Evolutionary conservation across 2,888 invertebrate genomes (phyloP).

Genomic region (Tanytarsus gracilentus): DNA sequence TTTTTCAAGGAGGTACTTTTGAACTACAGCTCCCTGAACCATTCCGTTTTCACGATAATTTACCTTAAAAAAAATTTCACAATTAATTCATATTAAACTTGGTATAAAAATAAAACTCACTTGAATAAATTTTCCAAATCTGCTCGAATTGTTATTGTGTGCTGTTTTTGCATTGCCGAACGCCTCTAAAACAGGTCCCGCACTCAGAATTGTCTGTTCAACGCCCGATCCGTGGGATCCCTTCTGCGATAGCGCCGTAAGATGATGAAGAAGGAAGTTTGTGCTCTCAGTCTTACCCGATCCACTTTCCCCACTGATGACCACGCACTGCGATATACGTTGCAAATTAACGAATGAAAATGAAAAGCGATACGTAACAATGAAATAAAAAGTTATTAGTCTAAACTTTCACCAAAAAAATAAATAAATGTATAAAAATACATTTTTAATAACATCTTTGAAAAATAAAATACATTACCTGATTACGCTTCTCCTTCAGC

Average conservation of each 20-base stretch:
- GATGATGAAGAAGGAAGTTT: slow-evolving; percentile 87
- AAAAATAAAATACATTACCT: slow-evolving; percentile 33
- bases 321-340: slow-evolving; percentile 56
- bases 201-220: slow-evolving; percentile 91
- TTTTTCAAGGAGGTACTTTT: slow-evolving; percentile 92
- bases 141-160: slow-evolving; percentile 93
- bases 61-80: slow-evolving; percentile 43
- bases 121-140: slow-evolving; percentile 97
- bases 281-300: slow-evolving; percentile 97
- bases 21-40: slow-evolving; percentile 95
- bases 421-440: neutral
- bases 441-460: neutral
- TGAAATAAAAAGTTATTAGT: neutral
- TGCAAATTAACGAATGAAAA: slow-evolving; percentile 40
- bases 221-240: slow-evolving; percentile 92
- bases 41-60: slow-evolving; percentile 97
- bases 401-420: neutral
- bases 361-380: neutral
- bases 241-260: slow-evolving; percentile 90
- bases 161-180: slow-evolving; percentile 99
- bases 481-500: slow-evolving; percentile 79
- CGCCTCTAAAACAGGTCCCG: slow-evolving; percentile 92
- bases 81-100: neutral
- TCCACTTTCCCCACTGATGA: slow-evolving; percentile 90
- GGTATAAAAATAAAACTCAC: slow-evolving; percentile 31